phyloP scores from a whole-genome alignment of 2,888 invertebrate genomes.

The Shargacucullia verbasci region DNA sequence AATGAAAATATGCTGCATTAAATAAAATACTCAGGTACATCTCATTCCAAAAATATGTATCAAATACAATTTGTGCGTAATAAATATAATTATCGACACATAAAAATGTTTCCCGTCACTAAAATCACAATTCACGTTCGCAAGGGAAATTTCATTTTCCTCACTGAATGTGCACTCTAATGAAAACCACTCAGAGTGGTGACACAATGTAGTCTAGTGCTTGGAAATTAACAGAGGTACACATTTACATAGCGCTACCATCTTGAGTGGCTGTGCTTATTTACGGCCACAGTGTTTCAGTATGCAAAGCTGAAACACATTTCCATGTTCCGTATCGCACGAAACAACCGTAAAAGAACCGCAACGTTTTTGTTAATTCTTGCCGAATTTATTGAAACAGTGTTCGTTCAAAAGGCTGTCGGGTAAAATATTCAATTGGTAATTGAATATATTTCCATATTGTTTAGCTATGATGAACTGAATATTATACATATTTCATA shows the following conservation, averaged over 20 bases:
- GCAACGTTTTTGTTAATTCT: constrained; percentile 31
- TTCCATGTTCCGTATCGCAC: constrained; percentile 25
- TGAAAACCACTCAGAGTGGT: constrained; percentile 76
- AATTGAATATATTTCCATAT: too few relatives aligned
- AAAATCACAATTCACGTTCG: constrained; percentile 64
- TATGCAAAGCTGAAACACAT: constrained; percentile 41
- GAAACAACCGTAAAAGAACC: constrained; percentile 39
- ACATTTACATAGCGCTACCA: constrained; percentile 59
- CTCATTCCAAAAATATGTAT: too few relatives aligned
- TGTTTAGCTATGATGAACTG: background rate
- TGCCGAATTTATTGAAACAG: constrained; percentile 38
- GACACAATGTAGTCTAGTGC: constrained; percentile 74
- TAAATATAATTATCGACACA: constrained; percentile 46
- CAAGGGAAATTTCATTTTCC: constrained; percentile 78
- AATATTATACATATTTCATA: background rate
- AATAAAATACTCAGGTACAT: too few relatives aligned
- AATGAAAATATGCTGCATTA: too few relatives aligned
- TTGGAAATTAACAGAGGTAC: constrained; percentile 71
- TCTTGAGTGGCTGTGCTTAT: constrained; percentile 54
- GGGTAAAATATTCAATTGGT: background rate
- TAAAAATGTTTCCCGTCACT: constrained; percentile 53
- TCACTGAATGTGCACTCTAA: constrained; percentile 73
- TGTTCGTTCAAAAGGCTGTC: constrained; percentile 25
- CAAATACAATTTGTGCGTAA: too few relatives aligned
- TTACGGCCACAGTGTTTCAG: constrained; percentile 33